Conservation (phyloP, 2,113 vertebrate species). For the Desmodus rotundus region DNA sequence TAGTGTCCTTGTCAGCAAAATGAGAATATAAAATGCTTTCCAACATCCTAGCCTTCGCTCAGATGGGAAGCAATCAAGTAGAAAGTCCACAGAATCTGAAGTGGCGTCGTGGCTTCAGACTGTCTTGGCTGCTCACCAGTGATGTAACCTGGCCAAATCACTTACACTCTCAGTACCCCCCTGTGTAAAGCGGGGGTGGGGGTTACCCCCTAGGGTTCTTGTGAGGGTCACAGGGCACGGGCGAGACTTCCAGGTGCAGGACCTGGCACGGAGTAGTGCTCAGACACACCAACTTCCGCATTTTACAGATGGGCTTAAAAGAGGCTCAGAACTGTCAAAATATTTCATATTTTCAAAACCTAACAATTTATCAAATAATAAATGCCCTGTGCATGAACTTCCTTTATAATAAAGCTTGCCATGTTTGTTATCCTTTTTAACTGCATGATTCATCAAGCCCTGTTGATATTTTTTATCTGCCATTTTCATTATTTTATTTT, state of each 20-base stretch:
- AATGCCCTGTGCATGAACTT: background rate
- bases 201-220: background rate
- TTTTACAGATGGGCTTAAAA: background rate
- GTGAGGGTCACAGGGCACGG: background rate
- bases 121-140: background rate
- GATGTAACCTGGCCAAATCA: background rate
- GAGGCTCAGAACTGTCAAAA: constrained; percentile 18
- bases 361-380: background rate
- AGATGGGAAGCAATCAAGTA: background rate
- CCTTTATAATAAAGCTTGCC: background rate
- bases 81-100: background rate
- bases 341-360: background rate
- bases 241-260: background rate
- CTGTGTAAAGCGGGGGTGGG: background rate
- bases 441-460: background rate
- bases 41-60: background rate
- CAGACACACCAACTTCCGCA: background rate
- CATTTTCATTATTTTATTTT: background rate
- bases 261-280: background rate
- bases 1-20: background rate
- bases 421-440: background rate
- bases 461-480: background rate
- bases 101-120: background rate
- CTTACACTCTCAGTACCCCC: background rate
- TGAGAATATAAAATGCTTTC: background rate